Evolutionary conservation across 2,113 vertebrate species (phyloP).

Genomic region (Cyanistes caeruleus): DNA sequence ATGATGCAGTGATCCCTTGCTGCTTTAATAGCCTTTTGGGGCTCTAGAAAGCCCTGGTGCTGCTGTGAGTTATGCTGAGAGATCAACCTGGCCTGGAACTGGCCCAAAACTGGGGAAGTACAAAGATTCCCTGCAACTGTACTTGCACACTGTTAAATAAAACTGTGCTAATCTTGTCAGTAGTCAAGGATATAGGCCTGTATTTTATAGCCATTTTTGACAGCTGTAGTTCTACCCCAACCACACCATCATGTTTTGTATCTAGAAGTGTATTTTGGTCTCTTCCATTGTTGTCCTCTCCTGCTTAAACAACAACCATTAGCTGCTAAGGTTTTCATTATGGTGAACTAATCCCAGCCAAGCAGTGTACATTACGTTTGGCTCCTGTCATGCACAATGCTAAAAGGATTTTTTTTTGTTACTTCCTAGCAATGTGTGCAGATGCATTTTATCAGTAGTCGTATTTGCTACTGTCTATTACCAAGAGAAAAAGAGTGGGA

Average conservation of each 20-base stretch:
- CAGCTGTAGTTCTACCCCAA: not conserved
- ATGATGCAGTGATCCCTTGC: not conserved
- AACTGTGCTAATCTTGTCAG: not conserved
- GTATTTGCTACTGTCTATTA: not conserved
- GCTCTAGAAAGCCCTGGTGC: slow-evolving; percentile 25
- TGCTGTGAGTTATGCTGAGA: slow-evolving; percentile 53
- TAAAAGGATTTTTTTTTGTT: not conserved
- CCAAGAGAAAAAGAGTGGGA: not conserved
- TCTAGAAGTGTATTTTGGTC: not conserved
- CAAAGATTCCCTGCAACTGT: not conserved
- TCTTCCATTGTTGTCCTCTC: not conserved
- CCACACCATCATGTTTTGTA: not conserved
- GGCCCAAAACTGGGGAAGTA: not conserved
- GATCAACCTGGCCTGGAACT: slow-evolving; percentile 5
- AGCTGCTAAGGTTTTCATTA: not conserved
- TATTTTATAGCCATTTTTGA: not conserved
- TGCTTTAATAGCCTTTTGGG: slow-evolving; percentile 45
- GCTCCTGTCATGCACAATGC: not conserved
- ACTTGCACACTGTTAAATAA: slow-evolving; percentile 26
- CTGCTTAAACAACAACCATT: not conserved
- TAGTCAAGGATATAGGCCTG: too few species aligned
- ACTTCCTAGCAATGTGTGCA: not conserved
- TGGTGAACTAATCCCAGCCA: not conserved
- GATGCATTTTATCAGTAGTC: not conserved
- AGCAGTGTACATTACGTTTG: not conserved